Evolutionary conservation across 1,140 invertebrate species (phyloP).

Genomic region (Drosophila truncata): DNA sequence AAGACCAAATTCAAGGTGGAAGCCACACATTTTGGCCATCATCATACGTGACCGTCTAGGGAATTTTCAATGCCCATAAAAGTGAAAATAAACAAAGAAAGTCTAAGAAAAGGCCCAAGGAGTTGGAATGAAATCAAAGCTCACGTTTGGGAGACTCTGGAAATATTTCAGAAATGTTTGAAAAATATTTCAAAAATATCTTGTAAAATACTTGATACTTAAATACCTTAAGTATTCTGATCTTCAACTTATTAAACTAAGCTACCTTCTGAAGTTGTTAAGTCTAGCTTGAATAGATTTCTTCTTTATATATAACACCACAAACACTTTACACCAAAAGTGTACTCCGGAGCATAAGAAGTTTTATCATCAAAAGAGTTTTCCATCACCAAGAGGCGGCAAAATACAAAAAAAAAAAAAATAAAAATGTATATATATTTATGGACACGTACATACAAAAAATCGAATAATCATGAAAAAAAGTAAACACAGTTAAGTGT

Average conservation of each 20-base stretch:
- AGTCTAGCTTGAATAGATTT: no score
- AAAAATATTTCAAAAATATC: background rate
- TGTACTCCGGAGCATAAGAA: background rate
- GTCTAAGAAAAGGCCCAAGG: conserved; percentile 21
- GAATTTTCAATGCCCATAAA: conserved; percentile 59
- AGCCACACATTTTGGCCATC: conserved; percentile 70
- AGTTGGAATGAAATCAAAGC: conserved; percentile 32
- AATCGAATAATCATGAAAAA: conserved; percentile 3
- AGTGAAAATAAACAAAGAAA: conserved; percentile 61
- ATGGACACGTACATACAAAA: background rate
- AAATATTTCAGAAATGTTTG: conserved; percentile 1
- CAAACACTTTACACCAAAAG: no score
- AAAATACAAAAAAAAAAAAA: background rate
- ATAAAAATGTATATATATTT: background rate
- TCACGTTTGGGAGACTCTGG: conserved; percentile 14
- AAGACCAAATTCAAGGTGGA: conserved; percentile 31
- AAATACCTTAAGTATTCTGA: no score
- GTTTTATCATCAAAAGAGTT: background rate
- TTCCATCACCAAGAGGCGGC: background rate
- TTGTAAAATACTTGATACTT: background rate
- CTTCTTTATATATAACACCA: no score
- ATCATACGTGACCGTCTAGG: conserved; percentile 74
- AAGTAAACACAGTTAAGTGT: conserved; percentile 54
- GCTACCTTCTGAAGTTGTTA: no score
- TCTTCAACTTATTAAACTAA: no score